These are phyloP conservation scores for Norana najaformis DNA, from an alignment of 2,888 invertebrate species.

Conservation along the genomic window DNA sequence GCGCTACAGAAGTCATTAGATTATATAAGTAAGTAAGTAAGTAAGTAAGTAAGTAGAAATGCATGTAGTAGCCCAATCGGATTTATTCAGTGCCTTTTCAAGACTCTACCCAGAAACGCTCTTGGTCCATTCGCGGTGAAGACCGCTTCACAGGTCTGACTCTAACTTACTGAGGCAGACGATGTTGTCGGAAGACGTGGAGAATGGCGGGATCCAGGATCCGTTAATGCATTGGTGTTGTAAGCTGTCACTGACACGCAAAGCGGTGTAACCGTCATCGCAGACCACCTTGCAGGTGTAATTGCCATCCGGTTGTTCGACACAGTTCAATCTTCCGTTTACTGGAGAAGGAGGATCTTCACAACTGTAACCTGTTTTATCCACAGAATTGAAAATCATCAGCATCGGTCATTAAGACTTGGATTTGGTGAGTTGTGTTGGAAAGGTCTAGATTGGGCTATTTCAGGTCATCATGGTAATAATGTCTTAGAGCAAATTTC, in stretches of 20 bases:
- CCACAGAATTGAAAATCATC: background rate
- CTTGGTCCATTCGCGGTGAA: too few relatives aligned
- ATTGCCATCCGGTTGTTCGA: background rate
- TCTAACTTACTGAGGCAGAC: background rate
- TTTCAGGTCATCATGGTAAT: background rate
- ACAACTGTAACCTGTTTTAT: background rate
- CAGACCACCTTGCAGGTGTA: background rate
- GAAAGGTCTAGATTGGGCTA: background rate
- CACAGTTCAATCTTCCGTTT: constrained; percentile 6
- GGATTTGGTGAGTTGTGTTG: background rate
- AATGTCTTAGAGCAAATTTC: background rate
- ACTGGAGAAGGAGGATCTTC: background rate
- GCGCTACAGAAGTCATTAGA: too few relatives aligned
- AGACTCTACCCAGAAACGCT: too few relatives aligned
- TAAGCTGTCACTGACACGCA: background rate
- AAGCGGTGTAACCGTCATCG: background rate
- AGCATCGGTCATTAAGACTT: background rate
- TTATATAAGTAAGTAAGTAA: too few relatives aligned
- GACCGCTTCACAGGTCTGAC: too few relatives aligned
- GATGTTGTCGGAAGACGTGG: background rate
- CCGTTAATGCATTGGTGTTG: background rate
- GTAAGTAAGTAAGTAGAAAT: too few relatives aligned
- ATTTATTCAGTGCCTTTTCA: too few relatives aligned
- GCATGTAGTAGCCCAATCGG: too few relatives aligned
- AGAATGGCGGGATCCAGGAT: background rate